Conservation (phyloP, 2,797 vertebrate species). For the Glossophaga mutica region DNA sequence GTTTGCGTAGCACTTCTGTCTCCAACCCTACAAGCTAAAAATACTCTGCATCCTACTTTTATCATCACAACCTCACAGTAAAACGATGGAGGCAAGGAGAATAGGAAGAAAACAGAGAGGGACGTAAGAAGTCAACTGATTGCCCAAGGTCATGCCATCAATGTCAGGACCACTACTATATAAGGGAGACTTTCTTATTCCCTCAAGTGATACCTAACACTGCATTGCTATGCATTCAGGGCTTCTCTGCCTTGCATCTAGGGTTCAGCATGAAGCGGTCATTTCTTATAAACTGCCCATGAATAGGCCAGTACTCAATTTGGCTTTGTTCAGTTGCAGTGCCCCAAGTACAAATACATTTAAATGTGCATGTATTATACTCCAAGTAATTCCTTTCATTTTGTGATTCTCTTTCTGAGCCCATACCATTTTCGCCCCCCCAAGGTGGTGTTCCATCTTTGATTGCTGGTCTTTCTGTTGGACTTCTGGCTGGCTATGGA, state of each 20-base stretch:
- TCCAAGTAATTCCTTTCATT: background rate
- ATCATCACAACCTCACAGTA: background rate
- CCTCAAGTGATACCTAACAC: fast-evolving
- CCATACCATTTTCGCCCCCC: background rate
- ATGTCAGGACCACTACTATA: background rate
- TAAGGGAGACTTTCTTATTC: background rate
- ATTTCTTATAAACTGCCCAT: background rate
- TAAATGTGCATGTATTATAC: background rate
- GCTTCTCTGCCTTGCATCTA: background rate
- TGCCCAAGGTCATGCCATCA: background rate
- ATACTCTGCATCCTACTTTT: background rate
- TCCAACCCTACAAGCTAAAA: background rate
- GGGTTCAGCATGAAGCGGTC: background rate
- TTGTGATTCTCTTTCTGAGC: background rate
- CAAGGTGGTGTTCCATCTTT: conserved; percentile 92
- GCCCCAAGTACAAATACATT: background rate
- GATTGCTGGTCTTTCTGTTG: conserved; percentile 90
- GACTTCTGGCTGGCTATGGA: conserved; percentile 89
- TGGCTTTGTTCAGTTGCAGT: background rate
- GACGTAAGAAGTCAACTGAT: background rate
- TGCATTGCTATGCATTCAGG: background rate
- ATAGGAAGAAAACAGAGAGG: background rate
- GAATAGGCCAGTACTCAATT: background rate
- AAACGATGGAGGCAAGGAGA: background rate
- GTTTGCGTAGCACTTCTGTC: background rate